Evolutionary conservation across 1,140 invertebrate genomes (phyloP).

Genomic region (Polyergus mexicanus): DNA sequence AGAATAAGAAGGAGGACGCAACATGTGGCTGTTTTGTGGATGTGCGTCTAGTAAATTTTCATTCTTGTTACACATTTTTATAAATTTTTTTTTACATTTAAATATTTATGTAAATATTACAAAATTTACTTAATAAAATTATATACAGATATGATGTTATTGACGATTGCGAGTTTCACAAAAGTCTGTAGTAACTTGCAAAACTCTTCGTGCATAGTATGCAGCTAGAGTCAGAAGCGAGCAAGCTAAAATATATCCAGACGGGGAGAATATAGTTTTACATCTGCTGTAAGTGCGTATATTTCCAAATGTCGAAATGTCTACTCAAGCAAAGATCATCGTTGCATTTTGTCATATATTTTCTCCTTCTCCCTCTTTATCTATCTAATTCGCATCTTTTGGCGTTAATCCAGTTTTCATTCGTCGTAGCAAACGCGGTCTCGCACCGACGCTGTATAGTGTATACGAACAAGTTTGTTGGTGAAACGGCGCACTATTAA

Average conservation of each 20-base stretch:
- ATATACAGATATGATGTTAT: too few species aligned
- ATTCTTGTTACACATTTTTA: background rate
- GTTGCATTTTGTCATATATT: constrained; percentile 14
- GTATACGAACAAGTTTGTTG: constrained; percentile 76
- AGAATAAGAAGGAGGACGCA: constrained; percentile 74
- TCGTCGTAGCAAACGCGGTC: constrained; percentile 66
- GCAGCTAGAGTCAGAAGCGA: background rate
- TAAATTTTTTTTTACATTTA: constrained; percentile 11
- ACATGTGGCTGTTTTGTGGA: constrained; percentile 69
- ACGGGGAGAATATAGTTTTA: constrained; percentile 25
- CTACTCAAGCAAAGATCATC: constrained; percentile 28
- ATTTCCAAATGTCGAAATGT: constrained; percentile 32
- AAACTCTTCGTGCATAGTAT: background rate
- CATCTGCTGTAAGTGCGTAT: constrained; percentile 7
- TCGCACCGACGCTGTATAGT: constrained; percentile 51
- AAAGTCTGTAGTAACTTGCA: background rate
- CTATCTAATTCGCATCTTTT: constrained; percentile 63
- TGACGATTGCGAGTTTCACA: background rate
- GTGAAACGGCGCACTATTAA: constrained; percentile 79
- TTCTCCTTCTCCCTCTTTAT: background rate
- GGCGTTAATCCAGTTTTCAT: constrained; percentile 78
- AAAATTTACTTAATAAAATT: background rate
- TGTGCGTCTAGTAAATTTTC: constrained; percentile 34
- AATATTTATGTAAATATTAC: background rate
- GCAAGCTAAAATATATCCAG: too few species aligned